Evolutionary conservation across 2,113 vertebrate genomes (phyloP).

Genomic region (Planiliza haematocheilus): DNA sequence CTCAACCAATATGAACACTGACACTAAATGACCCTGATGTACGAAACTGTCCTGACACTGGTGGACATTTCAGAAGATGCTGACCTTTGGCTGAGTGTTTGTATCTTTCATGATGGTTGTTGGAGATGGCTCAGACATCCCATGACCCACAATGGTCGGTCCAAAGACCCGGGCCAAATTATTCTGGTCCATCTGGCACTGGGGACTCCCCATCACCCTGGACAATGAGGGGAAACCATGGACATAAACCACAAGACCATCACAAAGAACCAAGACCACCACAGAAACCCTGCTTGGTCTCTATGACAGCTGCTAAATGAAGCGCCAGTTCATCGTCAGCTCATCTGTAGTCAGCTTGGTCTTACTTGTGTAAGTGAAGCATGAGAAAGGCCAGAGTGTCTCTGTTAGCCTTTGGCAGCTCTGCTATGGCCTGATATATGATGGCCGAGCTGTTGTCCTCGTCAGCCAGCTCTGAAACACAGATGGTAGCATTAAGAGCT

Average conservation of each 20-base stretch:
- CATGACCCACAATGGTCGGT: constrained; percentile 87
- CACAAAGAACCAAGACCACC: too few species aligned
- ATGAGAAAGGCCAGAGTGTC: constrained; percentile 87
- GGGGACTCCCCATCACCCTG: constrained; percentile 83
- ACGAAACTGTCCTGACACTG: not conserved
- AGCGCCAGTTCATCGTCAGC: too few species aligned
- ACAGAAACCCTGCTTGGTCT: too few species aligned
- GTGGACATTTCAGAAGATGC: not conserved
- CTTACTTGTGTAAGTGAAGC: constrained; percentile 73
- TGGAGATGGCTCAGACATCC: constrained; percentile 83
- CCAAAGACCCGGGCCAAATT: constrained; percentile 90
- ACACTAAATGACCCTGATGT: too few species aligned
- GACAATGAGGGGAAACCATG: not conserved
- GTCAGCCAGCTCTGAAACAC: constrained; percentile 79
- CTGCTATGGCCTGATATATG: constrained; percentile 77
- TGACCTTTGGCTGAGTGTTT: constrained; percentile 85
- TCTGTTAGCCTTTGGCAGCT: constrained; percentile 85
- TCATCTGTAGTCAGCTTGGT: not conserved
- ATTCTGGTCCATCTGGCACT: constrained; percentile 87
- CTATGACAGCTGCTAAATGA: too few species aligned
- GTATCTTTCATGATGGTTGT: constrained; percentile 87
- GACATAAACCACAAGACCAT: too few species aligned
- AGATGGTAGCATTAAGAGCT: not conserved
- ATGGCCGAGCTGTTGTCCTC: constrained; percentile 72
- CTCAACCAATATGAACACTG: not conserved